These are phyloP conservation scores for Fragum sueziense DNA, from an alignment of 2,888 invertebrate genomes.

Conservation along the genomic window DNA sequence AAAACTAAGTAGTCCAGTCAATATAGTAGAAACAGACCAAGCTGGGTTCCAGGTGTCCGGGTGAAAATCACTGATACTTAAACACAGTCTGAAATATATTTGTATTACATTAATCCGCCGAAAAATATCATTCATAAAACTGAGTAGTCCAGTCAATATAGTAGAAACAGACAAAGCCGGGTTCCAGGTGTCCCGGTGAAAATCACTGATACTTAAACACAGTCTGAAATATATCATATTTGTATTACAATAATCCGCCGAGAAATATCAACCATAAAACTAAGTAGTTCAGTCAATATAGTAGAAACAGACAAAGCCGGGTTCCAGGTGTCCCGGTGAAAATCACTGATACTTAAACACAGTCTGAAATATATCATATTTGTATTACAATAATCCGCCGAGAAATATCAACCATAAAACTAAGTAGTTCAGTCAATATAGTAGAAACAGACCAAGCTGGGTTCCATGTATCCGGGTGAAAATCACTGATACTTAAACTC, in stretches of 20 bases:
- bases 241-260: too few species aligned
- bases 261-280: slow-evolving; percentile 99
- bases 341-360: slow-evolving; percentile 97
- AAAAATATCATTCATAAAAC: too few species aligned
- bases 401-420: too few species aligned
- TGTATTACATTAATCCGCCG: too few species aligned
- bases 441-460: slow-evolving; percentile 99
- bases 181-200: slow-evolving; percentile 99
- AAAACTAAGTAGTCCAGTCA: slow-evolving; percentile 97
- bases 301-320: slow-evolving; percentile 99
- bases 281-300: slow-evolving; percentile 96
- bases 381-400: too few species aligned
- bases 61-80: slow-evolving; percentile 97
- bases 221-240: slow-evolving; percentile 84
- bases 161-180: slow-evolving; percentile 99
- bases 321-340: slow-evolving; percentile 99
- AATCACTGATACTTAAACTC: slow-evolving; percentile 97
- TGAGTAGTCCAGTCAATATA: slow-evolving; percentile 96
- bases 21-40: slow-evolving; percentile 97
- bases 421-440: too few species aligned
- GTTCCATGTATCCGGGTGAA: slow-evolving; percentile 99
- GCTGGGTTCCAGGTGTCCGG: slow-evolving; percentile 99
- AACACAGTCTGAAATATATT: slow-evolving; percentile 87
- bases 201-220: slow-evolving; percentile 97
- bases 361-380: slow-evolving; percentile 84